These are phyloP conservation scores for Halcyon senegalensis DNA, from an alignment of 2,113 vertebrate genomes.

Conservation along the genomic window DNA sequence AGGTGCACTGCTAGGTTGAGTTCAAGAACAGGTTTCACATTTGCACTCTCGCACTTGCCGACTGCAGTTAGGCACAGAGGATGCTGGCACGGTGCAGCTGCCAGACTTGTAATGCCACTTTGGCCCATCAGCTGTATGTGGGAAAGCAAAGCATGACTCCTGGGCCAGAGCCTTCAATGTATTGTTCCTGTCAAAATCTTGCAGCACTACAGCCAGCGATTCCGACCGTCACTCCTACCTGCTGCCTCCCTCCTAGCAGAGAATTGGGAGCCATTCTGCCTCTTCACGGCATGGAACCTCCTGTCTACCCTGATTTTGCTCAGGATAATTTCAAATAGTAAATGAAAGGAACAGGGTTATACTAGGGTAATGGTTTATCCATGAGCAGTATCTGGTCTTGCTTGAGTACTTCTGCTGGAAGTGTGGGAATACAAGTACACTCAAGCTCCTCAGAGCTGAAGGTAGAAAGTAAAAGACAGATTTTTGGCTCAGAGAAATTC, in stretches of 20 bases:
- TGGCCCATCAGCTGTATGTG: neutral
- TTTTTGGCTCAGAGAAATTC: neutral
- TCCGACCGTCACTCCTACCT: neutral
- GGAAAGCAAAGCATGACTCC: neutral
- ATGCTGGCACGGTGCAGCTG: neutral
- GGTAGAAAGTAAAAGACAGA: neutral
- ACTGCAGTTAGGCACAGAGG: neutral
- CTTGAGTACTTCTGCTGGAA: neutral
- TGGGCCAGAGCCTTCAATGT: neutral
- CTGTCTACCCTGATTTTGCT: neutral
- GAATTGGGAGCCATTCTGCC: neutral
- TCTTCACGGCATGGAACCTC: neutral
- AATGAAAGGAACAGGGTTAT: neutral
- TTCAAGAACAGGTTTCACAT: neutral
- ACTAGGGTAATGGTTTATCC: neutral
- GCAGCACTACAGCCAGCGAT: accelerated
- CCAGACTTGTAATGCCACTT: neutral
- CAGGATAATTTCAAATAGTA: neutral
- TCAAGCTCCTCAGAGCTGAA: neutral
- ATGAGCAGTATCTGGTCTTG: neutral
- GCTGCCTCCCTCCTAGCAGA: neutral
- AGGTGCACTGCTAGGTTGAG: neutral
- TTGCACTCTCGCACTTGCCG: neutral
- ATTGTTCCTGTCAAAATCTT: neutral
- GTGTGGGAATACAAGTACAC: neutral